Base-by-base conservation (phyloP, 1,140 invertebrate species). In the Reticulitermes speratus region DNA sequence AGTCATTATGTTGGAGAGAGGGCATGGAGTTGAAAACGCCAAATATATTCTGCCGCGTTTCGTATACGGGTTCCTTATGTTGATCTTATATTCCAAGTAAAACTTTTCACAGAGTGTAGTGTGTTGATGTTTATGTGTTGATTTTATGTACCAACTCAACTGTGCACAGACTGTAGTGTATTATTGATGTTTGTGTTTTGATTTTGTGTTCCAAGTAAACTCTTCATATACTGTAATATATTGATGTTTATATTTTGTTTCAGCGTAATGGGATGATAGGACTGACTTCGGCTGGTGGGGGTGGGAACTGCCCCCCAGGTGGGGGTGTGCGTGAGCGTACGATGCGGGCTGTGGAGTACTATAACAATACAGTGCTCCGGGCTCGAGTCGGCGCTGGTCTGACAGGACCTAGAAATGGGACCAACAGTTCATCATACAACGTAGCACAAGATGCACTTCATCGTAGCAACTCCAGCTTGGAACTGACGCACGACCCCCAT, bases 391-490 rank as follows among this genome's bases (percentile, higher is more conserved):
- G 90, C 87, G 91, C 90, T 32, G 90, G 91, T 44, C 88, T 91
- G n/a, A 88, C 88, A 21, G 85, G 86, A 23, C 86, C 85, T 44
- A 75, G 86, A 32, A 59, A 5, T 19, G 85, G 84, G 23, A 48
- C 59, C 48, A 59, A 7, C 85, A 32, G 84, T 48, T 44, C 65
- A 3, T 38, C 55, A 0, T 21, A 25, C 21, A 59, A 1, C 44
- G 1, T 23, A 8, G 21, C 7, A 16, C 69, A 86, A 52, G 85
- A 86, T 81, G 90, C 91, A 85, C 90, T 92, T 84, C 93, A 95
- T 90, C 91, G 94, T 86, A 95, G 94, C 88, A 95, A 95, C 89
- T 95, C 94, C 86, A 95, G 94, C 87, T 89, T 95, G 87, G 94
- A 95, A 89, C 91, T 95, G 89, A 94, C 94, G 14, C 52, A 55